A percentile compares a stretch with the other conserved stretches of the same genome.
Conservation (phyloP, 2,113 vertebrate genomes). For the Panurus biarmicus region DNA sequence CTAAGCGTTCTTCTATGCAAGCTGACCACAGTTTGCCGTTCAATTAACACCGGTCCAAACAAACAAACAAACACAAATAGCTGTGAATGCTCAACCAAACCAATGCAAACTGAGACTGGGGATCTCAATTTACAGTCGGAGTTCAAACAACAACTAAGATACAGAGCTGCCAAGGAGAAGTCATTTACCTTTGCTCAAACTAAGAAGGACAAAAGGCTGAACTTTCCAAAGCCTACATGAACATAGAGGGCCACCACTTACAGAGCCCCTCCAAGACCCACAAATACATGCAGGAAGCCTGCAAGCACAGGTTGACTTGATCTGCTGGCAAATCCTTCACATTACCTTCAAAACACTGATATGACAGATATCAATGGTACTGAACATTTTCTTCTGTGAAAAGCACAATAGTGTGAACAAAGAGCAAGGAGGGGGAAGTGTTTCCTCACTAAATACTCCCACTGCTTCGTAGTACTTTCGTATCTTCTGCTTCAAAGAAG, state of each 20-base stretch:
- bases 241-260: neutral
- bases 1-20: neutral
- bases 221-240: neutral
- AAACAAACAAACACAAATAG: neutral
- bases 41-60: neutral
- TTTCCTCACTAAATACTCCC: neutral
- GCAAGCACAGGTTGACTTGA: neutral
- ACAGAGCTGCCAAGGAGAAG: neutral
- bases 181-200: neutral
- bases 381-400: neutral
- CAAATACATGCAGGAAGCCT: neutral
- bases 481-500: neutral
- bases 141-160: neutral
- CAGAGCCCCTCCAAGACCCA: neutral
- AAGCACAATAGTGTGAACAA: neutral
- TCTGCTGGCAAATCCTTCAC: neutral
- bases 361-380: neutral
- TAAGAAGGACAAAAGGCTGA: neutral
- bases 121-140: neutral
- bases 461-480: neutral
- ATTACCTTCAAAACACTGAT: neutral
- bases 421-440: neutral
- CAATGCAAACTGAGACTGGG: rapidly evolving
- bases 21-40: neutral
- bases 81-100: neutral